Conservation (phyloP, 2,113 vertebrate species). For the Albula glossodonta region DNA sequence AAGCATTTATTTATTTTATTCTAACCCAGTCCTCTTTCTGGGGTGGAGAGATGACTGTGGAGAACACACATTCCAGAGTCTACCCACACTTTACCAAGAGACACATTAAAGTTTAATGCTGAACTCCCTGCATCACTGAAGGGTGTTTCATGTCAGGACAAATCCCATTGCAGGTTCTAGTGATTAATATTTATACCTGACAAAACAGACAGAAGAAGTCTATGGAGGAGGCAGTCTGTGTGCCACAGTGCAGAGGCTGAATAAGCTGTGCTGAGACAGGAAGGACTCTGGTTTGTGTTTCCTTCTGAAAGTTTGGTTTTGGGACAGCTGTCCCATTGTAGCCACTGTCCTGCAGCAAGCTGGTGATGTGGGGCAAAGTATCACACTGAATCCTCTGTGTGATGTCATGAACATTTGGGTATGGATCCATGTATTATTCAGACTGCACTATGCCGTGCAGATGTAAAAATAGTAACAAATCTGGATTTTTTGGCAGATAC, state of each 20-base stretch:
- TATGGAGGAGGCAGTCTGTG: neutral
- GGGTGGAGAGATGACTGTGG: neutral
- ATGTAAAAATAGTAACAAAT: neutral
- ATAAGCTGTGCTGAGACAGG: no score
- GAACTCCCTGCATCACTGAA: neutral
- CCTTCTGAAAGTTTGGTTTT: neutral
- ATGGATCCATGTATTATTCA: neutral
- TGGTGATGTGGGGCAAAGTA: no score
- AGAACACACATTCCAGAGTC: neutral
- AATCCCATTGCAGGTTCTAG: neutral
- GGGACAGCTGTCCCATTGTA: neutral
- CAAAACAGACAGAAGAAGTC: neutral
- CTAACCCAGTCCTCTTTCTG: no score
- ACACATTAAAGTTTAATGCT: neutral
- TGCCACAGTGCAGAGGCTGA: neutral
- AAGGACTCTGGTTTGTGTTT: no score
- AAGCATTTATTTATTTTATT: neutral
- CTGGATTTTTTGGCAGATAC: neutral
- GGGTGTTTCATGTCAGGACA: neutral
- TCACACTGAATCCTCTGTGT: neutral
- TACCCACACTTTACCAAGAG: neutral
- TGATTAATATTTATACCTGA: neutral
- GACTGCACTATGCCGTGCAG: neutral
- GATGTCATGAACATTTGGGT: neutral
- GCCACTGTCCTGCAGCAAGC: no score